Evolutionary conservation across 53 echinoderm and acorn worm species (phyloP), one percentile per base, ranked within the genome.

Genomic region (Stichopus horrens): DNA sequence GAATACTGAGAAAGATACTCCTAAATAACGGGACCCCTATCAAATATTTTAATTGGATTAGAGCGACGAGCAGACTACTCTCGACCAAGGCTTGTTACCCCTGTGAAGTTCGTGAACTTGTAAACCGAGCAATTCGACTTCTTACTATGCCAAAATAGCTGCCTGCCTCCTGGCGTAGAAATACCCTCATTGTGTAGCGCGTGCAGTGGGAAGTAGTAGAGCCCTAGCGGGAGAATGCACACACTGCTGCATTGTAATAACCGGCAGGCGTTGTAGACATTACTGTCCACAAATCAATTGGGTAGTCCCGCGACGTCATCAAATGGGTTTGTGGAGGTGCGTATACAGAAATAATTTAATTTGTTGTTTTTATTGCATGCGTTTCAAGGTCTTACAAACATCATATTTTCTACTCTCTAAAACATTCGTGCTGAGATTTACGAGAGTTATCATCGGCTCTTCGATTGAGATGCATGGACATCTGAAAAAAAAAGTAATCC

Each of bases 21-120:
- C 85, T 52, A 76, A 76, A 85, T 85, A 85, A 85, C 85, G 85
- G 85, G 85, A 85, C 85, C 85, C 85, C 85, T 85, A 85, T 85
- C 85, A 85, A 85, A 85, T 85, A 85, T 85, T 85, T 85, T 85
- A 85, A 85, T 85, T 85, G 85, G 85, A 83, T 85, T 85, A 85
- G 66, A 85, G 85, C 58, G 83, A 23, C 59, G 54, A 58, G 59
- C 23, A 58, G 59, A 23, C 19, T 23, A 16, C 58, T 58, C 59
- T 58, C 58, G 83, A 23, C 23, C 52, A 85, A 65, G 85, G 11
- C 60, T 85, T 67, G 63, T 21, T 52, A 66, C 57, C 85, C 85
- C 22, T 8, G 85, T 58, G 81, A 81, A 57, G 81, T 81, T 81
- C 81, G 53, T 56, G 81, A 81, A 81, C 81, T 81, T 71, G 71